Base-by-base conservation (phyloP, 2,797 vertebrate genomes). In the Cirrhinus mrigala region DNA sequence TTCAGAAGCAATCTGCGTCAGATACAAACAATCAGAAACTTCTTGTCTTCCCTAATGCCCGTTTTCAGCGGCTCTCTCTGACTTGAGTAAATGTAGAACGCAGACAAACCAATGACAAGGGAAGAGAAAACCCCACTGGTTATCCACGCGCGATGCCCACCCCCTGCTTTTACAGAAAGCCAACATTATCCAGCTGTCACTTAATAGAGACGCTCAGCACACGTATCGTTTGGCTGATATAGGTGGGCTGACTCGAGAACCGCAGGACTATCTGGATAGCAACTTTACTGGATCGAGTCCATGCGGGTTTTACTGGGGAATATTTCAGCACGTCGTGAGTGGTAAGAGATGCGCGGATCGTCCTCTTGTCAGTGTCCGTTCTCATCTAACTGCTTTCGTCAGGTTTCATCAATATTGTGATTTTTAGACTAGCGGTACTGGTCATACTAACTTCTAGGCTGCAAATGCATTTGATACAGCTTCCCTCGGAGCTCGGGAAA, bases 101-200 rank as follows among this genome's bases (percentile, higher is more conserved):
- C 54, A 62, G 27, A 46, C 77, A 64, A 85, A 50, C 52, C 68
- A 80, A 48, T 46, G 24, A 62, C 76, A 71, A 33, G 20, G 24
- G 54, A 62, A 62, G 46, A 52, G 68, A 77, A 48, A 15, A 20
- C 6, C 64, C 46, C 68, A 77, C 73, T 73, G 70, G 70, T 37
- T 71, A 50, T 74, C 27, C 68, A 52, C 37, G 75, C 83, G 66
- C 37, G 66, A 29, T 84, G 50, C 86, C 86, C 79, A 79, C 80
- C 83, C 83, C 80, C 46, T 73, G 73, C 87, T 56, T 78, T 69
- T 18, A 48, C 83, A 82, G 62, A 87, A 71, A 64, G 50, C 66
- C 83, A 79, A 46, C 83, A 60, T 78, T 20, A 56, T 77, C 66
- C 73, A 81, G 78, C 64, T 82, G 83, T 79, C 79, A 46, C 20